Evolutionary conservation across 2,797 vertebrate species (phyloP).

Genomic region (Sebastes nivosus): DNA sequence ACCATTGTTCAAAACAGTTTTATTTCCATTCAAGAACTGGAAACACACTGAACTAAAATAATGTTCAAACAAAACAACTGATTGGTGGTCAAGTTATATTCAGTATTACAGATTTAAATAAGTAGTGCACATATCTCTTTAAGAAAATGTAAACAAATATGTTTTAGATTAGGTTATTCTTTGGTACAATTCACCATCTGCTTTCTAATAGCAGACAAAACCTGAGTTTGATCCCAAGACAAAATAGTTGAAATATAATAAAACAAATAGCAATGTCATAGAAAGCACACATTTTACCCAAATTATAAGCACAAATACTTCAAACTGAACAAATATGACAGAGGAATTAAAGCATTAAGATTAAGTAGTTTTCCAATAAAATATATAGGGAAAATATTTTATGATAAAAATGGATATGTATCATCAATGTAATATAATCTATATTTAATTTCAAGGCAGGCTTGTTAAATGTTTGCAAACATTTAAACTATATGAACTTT

Average conservation of each 20-base stretch:
- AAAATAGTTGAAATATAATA: neutral
- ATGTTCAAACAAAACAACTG: neutral
- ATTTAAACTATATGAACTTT: neutral
- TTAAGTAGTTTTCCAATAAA: neutral
- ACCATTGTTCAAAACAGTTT: neutral
- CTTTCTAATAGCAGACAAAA: neutral
- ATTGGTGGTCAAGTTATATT: neutral
- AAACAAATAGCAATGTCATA: neutral
- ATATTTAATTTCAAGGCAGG: neutral
- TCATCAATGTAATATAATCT: neutral
- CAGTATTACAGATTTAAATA: neutral
- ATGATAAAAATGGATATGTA: neutral
- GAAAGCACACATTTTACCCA: neutral
- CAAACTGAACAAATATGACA: neutral
- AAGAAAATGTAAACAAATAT: neutral
- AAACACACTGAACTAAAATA: neutral
- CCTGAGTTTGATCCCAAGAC: neutral
- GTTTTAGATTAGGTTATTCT: neutral
- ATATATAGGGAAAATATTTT: neutral
- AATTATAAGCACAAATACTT: neutral
- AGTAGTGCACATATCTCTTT: neutral
- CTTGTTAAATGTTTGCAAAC: neutral
- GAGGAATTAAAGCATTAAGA: neutral
- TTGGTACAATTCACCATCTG: neutral
- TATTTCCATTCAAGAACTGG: conserved; percentile 20